Conservation (phyloP, 2,797 vertebrate genomes). For the Sus cebifrons region DNA sequence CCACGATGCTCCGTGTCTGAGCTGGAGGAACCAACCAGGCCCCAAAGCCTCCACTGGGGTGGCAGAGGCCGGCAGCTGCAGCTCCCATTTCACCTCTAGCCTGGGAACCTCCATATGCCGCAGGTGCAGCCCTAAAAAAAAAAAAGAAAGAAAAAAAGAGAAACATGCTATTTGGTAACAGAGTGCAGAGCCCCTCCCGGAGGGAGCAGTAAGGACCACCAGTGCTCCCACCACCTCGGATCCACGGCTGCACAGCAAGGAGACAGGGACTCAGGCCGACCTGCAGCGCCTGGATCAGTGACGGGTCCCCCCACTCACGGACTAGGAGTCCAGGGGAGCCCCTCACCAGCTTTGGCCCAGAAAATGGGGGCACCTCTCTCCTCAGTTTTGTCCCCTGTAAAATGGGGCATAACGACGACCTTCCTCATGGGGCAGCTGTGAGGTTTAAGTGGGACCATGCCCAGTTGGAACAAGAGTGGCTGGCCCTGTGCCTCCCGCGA, state of each 20-base stretch:
- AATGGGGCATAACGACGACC: background rate
- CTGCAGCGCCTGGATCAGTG: background rate
- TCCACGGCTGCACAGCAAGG: background rate
- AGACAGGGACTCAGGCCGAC: background rate
- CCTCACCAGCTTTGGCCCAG: background rate
- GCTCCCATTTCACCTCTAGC: too few relatives aligned
- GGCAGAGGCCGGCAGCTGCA: too few relatives aligned
- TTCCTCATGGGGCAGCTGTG: background rate
- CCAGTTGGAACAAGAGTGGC: accelerated
- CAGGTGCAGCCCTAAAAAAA: too few relatives aligned
- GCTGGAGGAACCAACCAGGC: background rate
- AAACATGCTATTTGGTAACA: accelerated
- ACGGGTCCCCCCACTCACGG: accelerated
- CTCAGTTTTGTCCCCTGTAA: background rate
- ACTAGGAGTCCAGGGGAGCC: background rate
- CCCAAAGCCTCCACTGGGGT: background rate
- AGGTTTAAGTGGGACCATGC: accelerated
- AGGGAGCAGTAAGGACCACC: accelerated
- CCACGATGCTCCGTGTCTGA: background rate
- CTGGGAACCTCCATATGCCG: too few relatives aligned
- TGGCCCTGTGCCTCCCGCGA: accelerated
- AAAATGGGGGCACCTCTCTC: background rate
- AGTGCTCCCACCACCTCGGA: accelerated
- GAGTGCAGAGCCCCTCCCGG: background rate
- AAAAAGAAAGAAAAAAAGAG: too few relatives aligned